Conservation (phyloP, 2,888 invertebrate species). For the Chalcosyrphus nemorum region DNA sequence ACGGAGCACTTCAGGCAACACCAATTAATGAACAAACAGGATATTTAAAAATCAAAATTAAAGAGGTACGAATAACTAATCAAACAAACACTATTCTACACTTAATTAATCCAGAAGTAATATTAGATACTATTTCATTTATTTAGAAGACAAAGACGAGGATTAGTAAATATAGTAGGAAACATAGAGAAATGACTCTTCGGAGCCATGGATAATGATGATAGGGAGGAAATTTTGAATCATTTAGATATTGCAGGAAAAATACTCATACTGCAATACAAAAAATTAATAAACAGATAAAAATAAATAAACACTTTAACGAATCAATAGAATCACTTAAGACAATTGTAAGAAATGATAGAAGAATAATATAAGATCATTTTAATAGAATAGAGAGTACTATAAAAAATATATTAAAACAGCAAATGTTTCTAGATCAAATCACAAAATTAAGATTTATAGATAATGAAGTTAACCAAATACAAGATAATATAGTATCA, state of each 20-base stretch:
- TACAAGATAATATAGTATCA: slow-evolving; percentile 32
- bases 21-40: slow-evolving; percentile 16
- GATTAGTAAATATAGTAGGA: too few relatives aligned
- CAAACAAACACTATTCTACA: slow-evolving; percentile 46
- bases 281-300: not conserved
- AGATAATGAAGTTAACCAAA: slow-evolving; percentile 15
- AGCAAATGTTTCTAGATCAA: not conserved
- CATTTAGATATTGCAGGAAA: not conserved
- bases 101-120: slow-evolving; percentile 52
- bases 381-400: not conserved
- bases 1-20: slow-evolving; percentile 18
- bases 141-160: not conserved
- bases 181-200: not conserved
- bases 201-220: not conserved
- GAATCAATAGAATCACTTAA: too few relatives aligned
- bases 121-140: slow-evolving; percentile 23
- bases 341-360: too few relatives aligned
- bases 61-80: too few relatives aligned
- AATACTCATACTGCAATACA: not conserved
- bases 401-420: not conserved
- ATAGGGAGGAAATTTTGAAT: not conserved
- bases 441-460: not conserved
- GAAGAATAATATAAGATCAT: not conserved
- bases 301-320: not conserved
- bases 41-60: slow-evolving; percentile 40